These are phyloP conservation scores for Condylura cristata DNA, from an alignment of 2,113 vertebrate genomes.

Conservation along the genomic window DNA sequence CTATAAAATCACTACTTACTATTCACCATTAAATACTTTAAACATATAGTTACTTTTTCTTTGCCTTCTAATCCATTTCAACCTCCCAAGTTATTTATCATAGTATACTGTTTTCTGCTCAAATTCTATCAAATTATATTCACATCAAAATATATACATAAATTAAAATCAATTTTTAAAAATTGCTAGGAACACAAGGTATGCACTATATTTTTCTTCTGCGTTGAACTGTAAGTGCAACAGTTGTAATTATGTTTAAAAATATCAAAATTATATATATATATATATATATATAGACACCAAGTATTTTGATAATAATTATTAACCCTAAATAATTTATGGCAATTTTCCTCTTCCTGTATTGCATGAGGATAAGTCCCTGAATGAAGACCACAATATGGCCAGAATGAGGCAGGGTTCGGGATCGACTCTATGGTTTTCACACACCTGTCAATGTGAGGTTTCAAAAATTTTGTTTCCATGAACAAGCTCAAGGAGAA, in stretches of 20 bases:
- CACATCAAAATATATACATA: background rate
- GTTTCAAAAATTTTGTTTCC: background rate
- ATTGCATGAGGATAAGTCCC: background rate
- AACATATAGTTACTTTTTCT: background rate
- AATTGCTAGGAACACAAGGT: background rate
- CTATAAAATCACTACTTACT: background rate
- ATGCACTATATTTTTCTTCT: background rate
- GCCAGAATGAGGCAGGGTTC: background rate
- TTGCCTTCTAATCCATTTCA: background rate
- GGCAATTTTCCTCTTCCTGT: background rate
- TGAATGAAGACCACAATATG: background rate
- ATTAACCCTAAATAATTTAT: background rate
- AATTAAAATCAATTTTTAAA: slow-evolving; percentile 9
- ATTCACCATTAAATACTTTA: background rate
- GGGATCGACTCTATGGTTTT: background rate
- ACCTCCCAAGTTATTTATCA: background rate
- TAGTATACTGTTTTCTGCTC: background rate
- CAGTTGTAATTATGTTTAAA: background rate
- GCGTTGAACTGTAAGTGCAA: background rate
- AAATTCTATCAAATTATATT: background rate
- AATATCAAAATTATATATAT: background rate
- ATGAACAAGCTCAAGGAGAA: background rate
- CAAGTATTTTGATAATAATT: background rate
- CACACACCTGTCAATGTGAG: background rate
- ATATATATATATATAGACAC: background rate